phyloP scores from a whole-genome alignment of 2,113 vertebrate genomes.

The Dasyprocta punctata region DNA sequence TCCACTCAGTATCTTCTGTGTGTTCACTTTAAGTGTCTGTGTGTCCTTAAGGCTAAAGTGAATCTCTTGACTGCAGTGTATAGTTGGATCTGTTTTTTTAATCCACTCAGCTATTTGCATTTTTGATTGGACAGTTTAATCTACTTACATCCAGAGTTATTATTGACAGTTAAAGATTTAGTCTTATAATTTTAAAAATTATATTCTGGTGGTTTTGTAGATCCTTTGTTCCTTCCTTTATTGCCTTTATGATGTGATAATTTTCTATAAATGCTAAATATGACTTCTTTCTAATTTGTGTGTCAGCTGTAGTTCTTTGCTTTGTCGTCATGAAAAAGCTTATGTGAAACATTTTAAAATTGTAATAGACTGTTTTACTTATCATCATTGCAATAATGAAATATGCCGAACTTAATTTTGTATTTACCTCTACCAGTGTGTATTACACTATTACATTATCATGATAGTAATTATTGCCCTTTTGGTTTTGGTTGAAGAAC shows the following conservation, averaged over 20 bases:
- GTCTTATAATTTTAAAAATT: not conserved
- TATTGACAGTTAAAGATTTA: not conserved
- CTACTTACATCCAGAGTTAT: not conserved
- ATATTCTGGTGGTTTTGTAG: not conserved
- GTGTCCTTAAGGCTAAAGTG: not conserved
- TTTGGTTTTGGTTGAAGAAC: not conserved
- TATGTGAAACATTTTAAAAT: not conserved
- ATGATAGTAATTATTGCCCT: not conserved
- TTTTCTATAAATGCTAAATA: not conserved
- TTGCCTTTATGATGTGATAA: not conserved
- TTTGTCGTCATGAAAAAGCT: not conserved
- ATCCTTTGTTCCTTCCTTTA: not conserved
- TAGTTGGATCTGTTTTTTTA: not conserved
- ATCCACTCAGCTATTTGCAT: not conserved
- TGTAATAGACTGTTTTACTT: not conserved
- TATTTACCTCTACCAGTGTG: not conserved
- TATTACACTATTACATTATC: not conserved
- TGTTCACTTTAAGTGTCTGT: not conserved
- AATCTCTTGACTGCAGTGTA: not conserved
- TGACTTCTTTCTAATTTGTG: not conserved
- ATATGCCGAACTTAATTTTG: not conserved
- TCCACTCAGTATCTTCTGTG: not conserved
- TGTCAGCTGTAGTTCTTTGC: not conserved
- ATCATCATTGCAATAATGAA: not conserved
- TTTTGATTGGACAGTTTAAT: not conserved